Percentiles rank a stretch among this genome's conserved stretches.
phyloP scores from a whole-genome alignment of 2,113 vertebrate genomes.

The Thamnophis sirtalis region DNA sequence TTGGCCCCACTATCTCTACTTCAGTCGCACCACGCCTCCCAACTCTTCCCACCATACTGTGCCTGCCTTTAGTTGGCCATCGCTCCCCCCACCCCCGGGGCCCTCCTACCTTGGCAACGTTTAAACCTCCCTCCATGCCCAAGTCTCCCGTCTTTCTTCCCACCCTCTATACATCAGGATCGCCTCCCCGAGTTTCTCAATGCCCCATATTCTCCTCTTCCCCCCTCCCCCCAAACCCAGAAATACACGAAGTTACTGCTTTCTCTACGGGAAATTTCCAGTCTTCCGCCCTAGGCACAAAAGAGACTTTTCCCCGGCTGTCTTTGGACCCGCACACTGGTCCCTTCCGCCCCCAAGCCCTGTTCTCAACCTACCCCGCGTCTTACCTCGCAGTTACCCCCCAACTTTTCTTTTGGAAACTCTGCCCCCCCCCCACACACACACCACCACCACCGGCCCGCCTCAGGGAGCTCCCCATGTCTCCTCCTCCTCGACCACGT shows the following conservation, averaged over 20 bases:
- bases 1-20: neutral
- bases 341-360: neutral
- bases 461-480: neutral
- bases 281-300: neutral
- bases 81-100: neutral
- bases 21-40: neutral
- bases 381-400: neutral
- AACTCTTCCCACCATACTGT: neutral
- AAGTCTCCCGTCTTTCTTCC: neutral
- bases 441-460: neutral
- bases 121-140: neutral
- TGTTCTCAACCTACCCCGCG: neutral
- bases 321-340: neutral
- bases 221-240: neutral
- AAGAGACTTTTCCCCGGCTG: neutral
- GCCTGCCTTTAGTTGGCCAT: neutral
- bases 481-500: neutral
- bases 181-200: neutral
- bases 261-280: neutral
- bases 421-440: neutral
- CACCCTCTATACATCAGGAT: neutral
- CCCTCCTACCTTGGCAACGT: neutral
- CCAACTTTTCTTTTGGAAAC: conserved; percentile 36
- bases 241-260: neutral
- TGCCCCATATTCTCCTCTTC: neutral